phyloP scores from a whole-genome alignment of 2,113 vertebrate species.

The Dipodomys stephensi region DNA sequence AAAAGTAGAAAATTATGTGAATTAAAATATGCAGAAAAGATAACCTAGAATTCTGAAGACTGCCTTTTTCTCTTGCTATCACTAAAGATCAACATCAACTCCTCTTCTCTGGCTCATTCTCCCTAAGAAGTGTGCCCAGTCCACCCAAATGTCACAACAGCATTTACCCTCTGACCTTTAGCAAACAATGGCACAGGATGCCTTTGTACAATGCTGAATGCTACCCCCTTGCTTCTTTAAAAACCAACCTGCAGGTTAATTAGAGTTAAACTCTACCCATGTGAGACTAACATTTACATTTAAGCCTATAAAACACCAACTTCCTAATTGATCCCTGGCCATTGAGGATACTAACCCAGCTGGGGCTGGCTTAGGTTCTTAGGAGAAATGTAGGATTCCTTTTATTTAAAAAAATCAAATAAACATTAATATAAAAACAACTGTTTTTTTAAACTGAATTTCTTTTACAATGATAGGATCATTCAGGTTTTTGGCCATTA shows the following conservation, averaged over 20 bases:
- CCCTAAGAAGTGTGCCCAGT: conserved; percentile 64
- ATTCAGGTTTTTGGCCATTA: background rate
- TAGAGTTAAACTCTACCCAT: too few species aligned
- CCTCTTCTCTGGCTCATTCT: conserved; percentile 30
- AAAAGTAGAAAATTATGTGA: conserved; percentile 16
- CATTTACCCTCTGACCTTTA: conserved; percentile 86
- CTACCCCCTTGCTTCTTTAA: conserved; percentile 74
- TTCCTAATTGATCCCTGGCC: conserved; percentile 55
- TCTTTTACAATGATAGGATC: too few species aligned
- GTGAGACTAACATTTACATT: too few species aligned
- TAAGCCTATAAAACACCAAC: conserved; percentile 78
- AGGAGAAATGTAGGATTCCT: conserved; percentile 29
- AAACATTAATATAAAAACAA: too few species aligned
- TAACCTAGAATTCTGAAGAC: background rate
- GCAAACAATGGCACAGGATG: conserved; percentile 84
- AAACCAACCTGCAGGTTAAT: conserved; percentile 84
- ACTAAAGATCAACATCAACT: background rate
- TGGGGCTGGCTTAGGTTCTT: background rate
- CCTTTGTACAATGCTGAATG: conserved; percentile 81
- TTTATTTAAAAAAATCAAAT: too few species aligned
- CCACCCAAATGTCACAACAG: conserved; percentile 85
- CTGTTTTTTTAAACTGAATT: too few species aligned
- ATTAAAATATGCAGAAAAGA: background rate
- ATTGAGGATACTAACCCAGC: background rate
- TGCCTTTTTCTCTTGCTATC: background rate